Evolutionary conservation across 2,888 invertebrate species (phyloP).

Genomic region (Meandrusa payeni): DNA sequence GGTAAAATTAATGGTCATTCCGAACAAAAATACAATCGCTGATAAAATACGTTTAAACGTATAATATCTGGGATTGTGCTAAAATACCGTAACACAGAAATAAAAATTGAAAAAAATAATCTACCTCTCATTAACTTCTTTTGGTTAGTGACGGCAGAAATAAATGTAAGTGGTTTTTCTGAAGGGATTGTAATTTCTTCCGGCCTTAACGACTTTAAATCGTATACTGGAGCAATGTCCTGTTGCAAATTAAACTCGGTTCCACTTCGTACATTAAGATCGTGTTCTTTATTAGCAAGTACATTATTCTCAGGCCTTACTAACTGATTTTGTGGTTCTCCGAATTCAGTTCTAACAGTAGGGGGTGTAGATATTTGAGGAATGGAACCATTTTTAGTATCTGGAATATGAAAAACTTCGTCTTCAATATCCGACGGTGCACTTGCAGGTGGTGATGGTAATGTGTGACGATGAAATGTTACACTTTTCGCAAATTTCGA

Average conservation of each 20-base stretch:
- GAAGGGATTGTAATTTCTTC: conserved; percentile 77
- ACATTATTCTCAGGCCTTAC: conserved; percentile 35
- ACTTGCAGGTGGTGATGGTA: conserved; percentile 88
- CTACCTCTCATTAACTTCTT: conserved; percentile 80
- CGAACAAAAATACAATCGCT: too few relatives aligned
- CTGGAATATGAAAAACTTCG: conserved; percentile 62
- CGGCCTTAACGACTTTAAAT: conserved; percentile 66
- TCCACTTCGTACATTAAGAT: conserved; percentile 50
- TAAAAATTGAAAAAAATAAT: conserved; percentile 4
- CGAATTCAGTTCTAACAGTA: conserved; percentile 16
- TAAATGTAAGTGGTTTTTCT: conserved; percentile 78
- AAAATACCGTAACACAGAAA: too few relatives aligned
- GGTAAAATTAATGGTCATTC: too few relatives aligned
- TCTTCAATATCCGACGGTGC: conserved; percentile 55
- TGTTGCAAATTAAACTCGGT: conserved; percentile 52
- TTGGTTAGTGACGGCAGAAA: conserved; percentile 81
- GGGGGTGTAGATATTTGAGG: conserved; percentile 41
- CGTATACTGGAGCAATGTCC: conserved; percentile 54
- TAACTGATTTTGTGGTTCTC: conserved; percentile 37
- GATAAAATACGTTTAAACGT: too few relatives aligned
- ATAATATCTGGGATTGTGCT: too few relatives aligned
- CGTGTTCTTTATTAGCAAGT: conserved; percentile 37
- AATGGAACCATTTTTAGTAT: conserved; percentile 32
- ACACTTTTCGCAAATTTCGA: conserved; percentile 94
- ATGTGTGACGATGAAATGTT: conserved; percentile 91